These are phyloP conservation scores for Cerceris rybyensis DNA, from an alignment of 2,888 invertebrate species.

Conservation along the genomic window DNA sequence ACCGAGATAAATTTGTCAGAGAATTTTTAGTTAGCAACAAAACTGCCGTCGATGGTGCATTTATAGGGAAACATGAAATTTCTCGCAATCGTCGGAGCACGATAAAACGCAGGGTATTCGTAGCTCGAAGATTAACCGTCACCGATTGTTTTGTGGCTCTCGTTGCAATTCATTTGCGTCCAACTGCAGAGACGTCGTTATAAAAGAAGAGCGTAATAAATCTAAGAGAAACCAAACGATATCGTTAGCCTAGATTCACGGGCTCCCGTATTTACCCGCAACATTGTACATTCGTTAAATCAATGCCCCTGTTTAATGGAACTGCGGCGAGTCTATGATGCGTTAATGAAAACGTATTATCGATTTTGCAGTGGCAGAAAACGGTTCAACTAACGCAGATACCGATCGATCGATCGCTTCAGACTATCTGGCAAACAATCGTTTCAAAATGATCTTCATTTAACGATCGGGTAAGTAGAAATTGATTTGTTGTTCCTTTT, in stretches of 20 bases:
- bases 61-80: too few relatives aligned
- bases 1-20: too few relatives aligned
- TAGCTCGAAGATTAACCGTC: slow-evolving; percentile 18
- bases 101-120: background rate
- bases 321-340: slow-evolving; percentile 22
- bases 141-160: slow-evolving; percentile 2
- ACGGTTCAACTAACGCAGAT: slow-evolving; percentile 27
- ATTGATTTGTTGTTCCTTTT: background rate
- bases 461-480: background rate
- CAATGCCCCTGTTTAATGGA: slow-evolving; percentile 27
- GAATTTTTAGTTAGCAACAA: too few relatives aligned
- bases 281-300: slow-evolving; percentile 11
- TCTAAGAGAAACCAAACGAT: background rate
- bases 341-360: slow-evolving; percentile 54
- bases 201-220: background rate
- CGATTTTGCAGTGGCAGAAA: slow-evolving; percentile 36
- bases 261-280: background rate
- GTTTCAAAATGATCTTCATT: background rate
- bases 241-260: background rate
- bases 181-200: too few relatives aligned
- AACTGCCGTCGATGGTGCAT: too few relatives aligned
- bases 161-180: too few relatives aligned
- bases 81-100: too few relatives aligned
- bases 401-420: background rate
- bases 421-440: background rate